phyloP scores from a whole-genome alignment of 35 echinoderm and acorn worm genomes.

The Apostichopus californicus region DNA sequence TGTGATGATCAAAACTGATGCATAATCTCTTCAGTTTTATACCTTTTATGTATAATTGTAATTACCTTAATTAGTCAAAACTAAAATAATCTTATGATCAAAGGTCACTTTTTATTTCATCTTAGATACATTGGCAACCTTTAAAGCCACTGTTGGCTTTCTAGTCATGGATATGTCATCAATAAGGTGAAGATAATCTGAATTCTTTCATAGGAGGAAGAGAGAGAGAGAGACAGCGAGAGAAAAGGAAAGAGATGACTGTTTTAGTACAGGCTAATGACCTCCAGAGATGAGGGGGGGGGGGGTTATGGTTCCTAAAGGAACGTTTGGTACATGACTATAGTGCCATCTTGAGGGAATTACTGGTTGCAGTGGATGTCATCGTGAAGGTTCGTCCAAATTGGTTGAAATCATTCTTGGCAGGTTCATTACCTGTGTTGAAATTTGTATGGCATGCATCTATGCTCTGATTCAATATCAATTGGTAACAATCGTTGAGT shows the following conservation, averaged over 20 bases:
- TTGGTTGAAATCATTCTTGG: not conserved
- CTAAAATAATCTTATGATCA: no score
- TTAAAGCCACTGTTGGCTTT: no score
- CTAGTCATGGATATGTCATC: no score
- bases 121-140: no score
- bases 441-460: not conserved
- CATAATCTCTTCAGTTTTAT: no score
- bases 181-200: no score
- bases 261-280: not conserved
- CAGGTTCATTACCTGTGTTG: not conserved
- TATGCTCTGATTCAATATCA: not conserved
- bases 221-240: not conserved
- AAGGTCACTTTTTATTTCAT: no score
- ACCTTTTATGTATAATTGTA: no score
- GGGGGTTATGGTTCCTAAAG: not conserved
- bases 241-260: not conserved
- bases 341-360: not conserved
- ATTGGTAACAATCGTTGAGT: not conserved
- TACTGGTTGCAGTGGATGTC: not conserved
- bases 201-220: not conserved
- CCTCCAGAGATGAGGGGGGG: not conserved
- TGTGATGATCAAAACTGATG: no score
- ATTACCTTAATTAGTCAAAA: no score
- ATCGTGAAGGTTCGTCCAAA: not conserved
- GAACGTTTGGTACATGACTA: not conserved